phyloP scores from a whole-genome alignment of 2,888 invertebrate genomes.

The Hecatera dysodea region DNA sequence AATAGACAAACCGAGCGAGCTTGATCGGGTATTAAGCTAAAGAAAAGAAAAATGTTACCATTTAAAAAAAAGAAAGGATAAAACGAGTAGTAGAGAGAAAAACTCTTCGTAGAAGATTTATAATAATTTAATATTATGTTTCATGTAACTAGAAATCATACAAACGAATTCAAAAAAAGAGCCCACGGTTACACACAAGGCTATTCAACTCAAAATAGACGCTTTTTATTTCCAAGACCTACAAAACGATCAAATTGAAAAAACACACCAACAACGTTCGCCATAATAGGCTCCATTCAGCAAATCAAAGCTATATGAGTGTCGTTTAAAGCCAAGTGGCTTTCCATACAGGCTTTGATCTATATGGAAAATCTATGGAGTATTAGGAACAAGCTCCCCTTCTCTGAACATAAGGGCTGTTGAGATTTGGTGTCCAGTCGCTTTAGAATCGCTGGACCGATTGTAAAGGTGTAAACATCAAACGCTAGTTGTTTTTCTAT shows the following conservation, averaged over 20 bases:
- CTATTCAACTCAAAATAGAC: constrained; percentile 17
- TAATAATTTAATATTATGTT: not conserved
- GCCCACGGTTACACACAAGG: not conserved
- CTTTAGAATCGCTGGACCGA: constrained; percentile 61
- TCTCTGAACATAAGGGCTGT: constrained; percentile 37
- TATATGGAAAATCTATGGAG: constrained; percentile 58
- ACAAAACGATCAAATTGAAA: constrained; percentile 50
- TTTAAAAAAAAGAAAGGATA: not conserved
- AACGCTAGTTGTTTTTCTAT: constrained; percentile 54
- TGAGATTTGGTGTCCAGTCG: constrained; percentile 59
- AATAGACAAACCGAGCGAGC: not conserved
- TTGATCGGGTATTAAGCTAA: not conserved
- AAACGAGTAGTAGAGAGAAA: not conserved
- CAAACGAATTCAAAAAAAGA: constrained; percentile 9
- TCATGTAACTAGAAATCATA: not conserved
- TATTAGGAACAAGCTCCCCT: constrained; percentile 57
- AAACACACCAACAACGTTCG: constrained; percentile 54
- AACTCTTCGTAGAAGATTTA: not conserved
- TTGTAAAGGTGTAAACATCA: constrained; percentile 67
- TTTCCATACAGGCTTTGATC: constrained; percentile 65
- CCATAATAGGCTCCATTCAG: constrained; percentile 60
- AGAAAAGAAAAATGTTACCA: not conserved
- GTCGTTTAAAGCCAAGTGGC: constrained; percentile 64
- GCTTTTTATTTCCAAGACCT: constrained; percentile 30
- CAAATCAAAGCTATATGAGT: constrained; percentile 61